Evolutionary conservation across 64 coral and sea anemone species (phyloP).

Genomic region (Stichodactyla mertensii): DNA sequence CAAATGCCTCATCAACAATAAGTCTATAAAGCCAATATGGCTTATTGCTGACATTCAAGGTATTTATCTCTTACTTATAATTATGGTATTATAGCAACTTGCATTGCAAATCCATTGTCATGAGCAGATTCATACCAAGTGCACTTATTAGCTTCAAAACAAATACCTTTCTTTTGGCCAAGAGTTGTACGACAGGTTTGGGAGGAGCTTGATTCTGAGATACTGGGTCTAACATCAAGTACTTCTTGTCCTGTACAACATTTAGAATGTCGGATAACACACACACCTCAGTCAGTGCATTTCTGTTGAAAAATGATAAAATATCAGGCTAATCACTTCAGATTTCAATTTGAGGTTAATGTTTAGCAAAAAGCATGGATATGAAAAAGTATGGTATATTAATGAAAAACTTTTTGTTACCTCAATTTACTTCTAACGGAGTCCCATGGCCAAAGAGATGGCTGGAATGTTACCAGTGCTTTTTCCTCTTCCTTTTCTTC

Average conservation of each 20-base stretch:
- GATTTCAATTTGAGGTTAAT: not conserved
- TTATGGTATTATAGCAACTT: no score
- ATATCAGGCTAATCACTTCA: not conserved
- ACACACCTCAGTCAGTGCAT: slow-evolving; percentile 90
- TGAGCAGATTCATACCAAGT: no score
- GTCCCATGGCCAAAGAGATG: slow-evolving; percentile 98
- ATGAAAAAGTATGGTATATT: no score
- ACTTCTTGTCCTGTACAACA: slow-evolving; percentile 77
- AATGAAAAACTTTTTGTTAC: slow-evolving; percentile 21
- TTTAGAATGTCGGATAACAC: slow-evolving; percentile 84
- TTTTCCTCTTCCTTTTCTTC: slow-evolving; percentile 72
- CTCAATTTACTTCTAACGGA: slow-evolving; percentile 89
- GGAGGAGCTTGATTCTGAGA: slow-evolving; percentile 63
- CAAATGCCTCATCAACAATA: no score
- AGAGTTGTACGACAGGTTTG: slow-evolving; percentile 69
- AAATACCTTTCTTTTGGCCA: slow-evolving; percentile 77
- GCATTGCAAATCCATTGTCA: no score
- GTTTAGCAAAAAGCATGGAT: not conserved
- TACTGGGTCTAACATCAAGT: slow-evolving; percentile 73
- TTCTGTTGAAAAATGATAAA: slow-evolving; percentile 40
- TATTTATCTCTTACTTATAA: no score
- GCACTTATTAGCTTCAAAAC: no score
- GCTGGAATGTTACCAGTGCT: slow-evolving; percentile 76
- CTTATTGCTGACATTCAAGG: no score
- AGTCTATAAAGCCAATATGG: no score